Conservation (phyloP, 2,113 vertebrate genomes). For the Vireo altiloquus region DNA sequence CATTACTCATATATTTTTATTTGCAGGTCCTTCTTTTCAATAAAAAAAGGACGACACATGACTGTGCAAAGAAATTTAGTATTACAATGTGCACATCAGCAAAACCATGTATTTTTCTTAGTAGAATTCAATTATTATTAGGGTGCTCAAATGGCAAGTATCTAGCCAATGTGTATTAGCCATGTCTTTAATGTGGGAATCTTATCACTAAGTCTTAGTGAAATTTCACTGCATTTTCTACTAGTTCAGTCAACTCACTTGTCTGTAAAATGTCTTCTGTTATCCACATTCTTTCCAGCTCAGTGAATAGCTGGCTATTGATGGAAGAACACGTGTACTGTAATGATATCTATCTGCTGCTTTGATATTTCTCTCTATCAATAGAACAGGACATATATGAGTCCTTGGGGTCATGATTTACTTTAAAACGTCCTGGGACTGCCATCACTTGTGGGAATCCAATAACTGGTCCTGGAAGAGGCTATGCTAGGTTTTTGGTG, state of each 20-base stretch:
- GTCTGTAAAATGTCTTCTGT: neutral
- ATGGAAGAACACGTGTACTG: neutral
- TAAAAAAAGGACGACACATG: neutral
- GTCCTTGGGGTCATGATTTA: neutral
- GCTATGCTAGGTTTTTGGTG: neutral
- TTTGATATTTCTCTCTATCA: neutral
- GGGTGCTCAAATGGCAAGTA: neutral
- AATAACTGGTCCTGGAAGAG: neutral
- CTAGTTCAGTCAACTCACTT: neutral
- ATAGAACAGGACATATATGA: neutral
- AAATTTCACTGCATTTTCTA: neutral
- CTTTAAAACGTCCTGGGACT: neutral
- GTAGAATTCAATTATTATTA: neutral
- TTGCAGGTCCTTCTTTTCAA: neutral
- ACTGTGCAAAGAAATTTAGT: neutral
- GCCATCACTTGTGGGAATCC: neutral
- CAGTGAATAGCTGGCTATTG: neutral
- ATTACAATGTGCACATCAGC: neutral
- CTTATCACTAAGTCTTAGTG: neutral
- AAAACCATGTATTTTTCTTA: neutral
- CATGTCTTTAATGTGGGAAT: neutral
- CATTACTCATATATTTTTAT: neutral
- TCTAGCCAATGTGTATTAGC: neutral
- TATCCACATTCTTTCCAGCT: neutral
- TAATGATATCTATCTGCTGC: neutral